A percentile compares a stretch with the other conserved stretches of the same genome.
Conservation (phyloP, 37 sponge, comb jelly and placozoan genomes). For the Mnemiopsis leidyi region DNA sequence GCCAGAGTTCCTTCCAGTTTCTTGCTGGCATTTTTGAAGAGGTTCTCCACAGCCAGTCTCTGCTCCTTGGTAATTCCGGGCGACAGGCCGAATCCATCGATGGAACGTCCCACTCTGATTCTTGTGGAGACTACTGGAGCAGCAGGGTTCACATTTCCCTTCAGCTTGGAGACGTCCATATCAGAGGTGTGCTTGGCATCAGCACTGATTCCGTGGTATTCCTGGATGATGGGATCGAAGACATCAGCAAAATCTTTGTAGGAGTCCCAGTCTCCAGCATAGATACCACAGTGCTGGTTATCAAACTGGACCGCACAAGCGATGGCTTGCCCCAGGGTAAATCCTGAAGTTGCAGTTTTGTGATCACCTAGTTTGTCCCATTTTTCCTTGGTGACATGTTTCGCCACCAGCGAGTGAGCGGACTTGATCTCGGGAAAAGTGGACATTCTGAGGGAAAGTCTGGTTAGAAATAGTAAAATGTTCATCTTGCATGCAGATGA, state of each 20-base stretch:
- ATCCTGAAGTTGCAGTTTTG: conserved; percentile 27
- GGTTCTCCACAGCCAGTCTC: conserved; percentile 67
- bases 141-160: conserved; percentile 50
- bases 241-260: conserved; percentile 63
- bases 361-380: conserved; percentile 53
- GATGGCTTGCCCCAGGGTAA: conserved; percentile 7
- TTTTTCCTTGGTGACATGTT: conserved; percentile 52
- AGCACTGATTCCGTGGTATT: conserved; percentile 57
- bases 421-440: conserved; percentile 53
- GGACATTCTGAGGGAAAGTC: not conserved
- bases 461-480: not conserved
- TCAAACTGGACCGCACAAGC: conserved; percentile 49
- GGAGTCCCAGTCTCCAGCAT: conserved; percentile 66
- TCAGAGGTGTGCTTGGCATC: conserved; percentile 64
- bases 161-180: conserved; percentile 56
- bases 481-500: too few species aligned
- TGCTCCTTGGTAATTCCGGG: conserved; percentile 69
- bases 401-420: conserved; percentile 49
- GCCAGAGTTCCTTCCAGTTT: conserved; percentile 60
- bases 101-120: conserved; percentile 73
- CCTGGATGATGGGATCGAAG: conserved; percentile 64
- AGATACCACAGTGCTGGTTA: conserved; percentile 39
- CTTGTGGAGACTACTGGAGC: conserved; percentile 72
- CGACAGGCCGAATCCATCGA: conserved; percentile 72
- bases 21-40: conserved; percentile 30